Evolutionary conservation across 2,113 vertebrate genomes (phyloP).

Genomic region (Phylloscopus trochiloides): DNA sequence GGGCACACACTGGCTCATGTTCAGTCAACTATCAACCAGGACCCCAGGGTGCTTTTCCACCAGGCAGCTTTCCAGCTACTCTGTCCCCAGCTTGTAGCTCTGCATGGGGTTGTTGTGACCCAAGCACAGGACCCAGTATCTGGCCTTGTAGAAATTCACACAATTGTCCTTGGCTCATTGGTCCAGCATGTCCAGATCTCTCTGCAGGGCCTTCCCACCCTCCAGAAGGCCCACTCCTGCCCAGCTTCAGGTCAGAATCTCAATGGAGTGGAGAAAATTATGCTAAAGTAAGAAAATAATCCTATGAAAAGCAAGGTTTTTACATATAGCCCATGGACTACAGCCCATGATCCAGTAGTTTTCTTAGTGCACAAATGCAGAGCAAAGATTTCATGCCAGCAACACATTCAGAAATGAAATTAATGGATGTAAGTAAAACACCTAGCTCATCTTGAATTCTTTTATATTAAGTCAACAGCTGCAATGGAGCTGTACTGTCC

Average conservation of each 20-base stretch:
- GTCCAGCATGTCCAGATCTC: not conserved
- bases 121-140: not conserved
- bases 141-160: not conserved
- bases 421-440: not conserved
- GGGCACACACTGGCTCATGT: not conserved
- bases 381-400: not conserved
- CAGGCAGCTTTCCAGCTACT: not conserved
- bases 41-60: not conserved
- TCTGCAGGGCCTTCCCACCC: not conserved
- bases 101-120: not conserved
- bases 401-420: not conserved
- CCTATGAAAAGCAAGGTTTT: not conserved
- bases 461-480: not conserved
- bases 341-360: not conserved
- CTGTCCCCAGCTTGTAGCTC: not conserved
- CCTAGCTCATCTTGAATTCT: not conserved
- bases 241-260: not conserved
- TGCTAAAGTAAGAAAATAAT: not conserved
- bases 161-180: fast-evolving
- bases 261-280: not conserved
- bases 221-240: not conserved
- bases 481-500: not conserved
- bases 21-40: not conserved
- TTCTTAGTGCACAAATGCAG: not conserved
- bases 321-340: not conserved